Evolutionary conservation across 2,888 invertebrate species (phyloP).

Genomic region (Strigamia transsilvanica): DNA sequence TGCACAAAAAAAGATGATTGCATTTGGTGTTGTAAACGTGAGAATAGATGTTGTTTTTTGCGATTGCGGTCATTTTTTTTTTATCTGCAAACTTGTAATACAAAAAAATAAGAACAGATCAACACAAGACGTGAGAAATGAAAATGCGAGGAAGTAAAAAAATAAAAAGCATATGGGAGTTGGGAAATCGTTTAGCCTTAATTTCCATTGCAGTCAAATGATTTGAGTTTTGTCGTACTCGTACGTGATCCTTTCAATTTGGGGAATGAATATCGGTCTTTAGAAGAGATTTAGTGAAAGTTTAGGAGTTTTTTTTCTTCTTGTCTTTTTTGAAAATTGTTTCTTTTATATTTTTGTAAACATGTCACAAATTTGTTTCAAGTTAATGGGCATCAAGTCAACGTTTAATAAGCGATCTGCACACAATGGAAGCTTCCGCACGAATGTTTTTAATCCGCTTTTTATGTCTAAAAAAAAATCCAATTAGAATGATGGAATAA

Average conservation of each 20-base stretch:
- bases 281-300: background rate
- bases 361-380: background rate
- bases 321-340: too few relatives aligned
- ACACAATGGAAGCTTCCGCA: background rate
- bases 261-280: too few relatives aligned
- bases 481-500: background rate
- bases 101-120: background rate
- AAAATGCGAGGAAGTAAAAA: background rate
- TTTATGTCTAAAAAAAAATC: background rate
- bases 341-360: background rate
- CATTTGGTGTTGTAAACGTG: background rate
- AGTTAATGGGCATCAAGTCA: background rate
- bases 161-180: background rate
- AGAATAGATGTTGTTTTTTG: constrained; percentile 3
- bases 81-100: background rate
- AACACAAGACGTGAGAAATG: constrained; percentile 11
- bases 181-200: background rate
- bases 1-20: background rate
- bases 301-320: too few relatives aligned
- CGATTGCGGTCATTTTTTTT: background rate
- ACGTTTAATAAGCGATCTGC: background rate
- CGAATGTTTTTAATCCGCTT: background rate
- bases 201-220: background rate
- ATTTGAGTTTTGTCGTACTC: background rate
- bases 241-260: background rate